A percentile compares a stretch with the other conserved stretches of the same genome.
These are phyloP conservation scores for Anoura caudifer DNA, from an alignment of 2,113 vertebrate genomes.

Conservation along the genomic window DNA sequence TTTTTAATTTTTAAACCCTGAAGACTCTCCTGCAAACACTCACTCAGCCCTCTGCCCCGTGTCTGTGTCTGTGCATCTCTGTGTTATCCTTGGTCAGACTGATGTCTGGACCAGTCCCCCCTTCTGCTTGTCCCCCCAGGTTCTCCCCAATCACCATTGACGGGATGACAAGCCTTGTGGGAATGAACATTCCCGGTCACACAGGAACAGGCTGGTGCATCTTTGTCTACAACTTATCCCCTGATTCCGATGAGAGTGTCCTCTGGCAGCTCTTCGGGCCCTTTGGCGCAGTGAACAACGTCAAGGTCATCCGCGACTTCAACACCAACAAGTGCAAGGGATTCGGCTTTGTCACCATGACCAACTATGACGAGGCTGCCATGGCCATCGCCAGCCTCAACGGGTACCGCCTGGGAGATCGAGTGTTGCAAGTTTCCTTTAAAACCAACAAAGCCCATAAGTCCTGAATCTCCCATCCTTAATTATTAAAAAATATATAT, in stretches of 20 bases:
- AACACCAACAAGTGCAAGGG: slow-evolving; percentile 99
- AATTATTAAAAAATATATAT: slow-evolving; percentile 89
- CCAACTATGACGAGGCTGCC: slow-evolving; percentile 99
- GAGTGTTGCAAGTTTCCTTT: slow-evolving; percentile 99
- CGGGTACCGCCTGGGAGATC: slow-evolving; percentile 99
- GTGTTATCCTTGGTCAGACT: slow-evolving; percentile 74
- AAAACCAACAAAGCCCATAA: slow-evolving; percentile 99
- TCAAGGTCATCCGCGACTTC: slow-evolving; percentile 99
- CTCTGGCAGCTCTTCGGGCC: slow-evolving; percentile 99
- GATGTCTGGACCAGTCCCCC: slow-evolving; percentile 77
- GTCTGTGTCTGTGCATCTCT: slow-evolving; percentile 75
- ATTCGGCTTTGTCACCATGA: slow-evolving; percentile 99
- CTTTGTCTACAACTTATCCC: slow-evolving; percentile 99
- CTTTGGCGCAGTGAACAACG: slow-evolving; percentile 99
- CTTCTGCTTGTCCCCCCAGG: slow-evolving; percentile 86
- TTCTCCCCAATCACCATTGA: slow-evolving; percentile 99
- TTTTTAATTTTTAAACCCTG: slow-evolving; percentile 65
- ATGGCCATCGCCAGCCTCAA: slow-evolving; percentile 99
- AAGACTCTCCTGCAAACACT: slow-evolving; percentile 68
- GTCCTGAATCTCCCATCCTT: slow-evolving; percentile 97
- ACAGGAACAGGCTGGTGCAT: slow-evolving; percentile 99
- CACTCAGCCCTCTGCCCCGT: slow-evolving; percentile 70
- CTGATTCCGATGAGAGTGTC: slow-evolving; percentile 99
- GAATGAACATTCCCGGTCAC: slow-evolving; percentile 99
- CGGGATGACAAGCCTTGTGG: slow-evolving; percentile 99